Percentiles rank a stretch among this genome's conserved stretches.
These are phyloP conservation scores for Caenorhabditis drosophilae DNA, from an alignment of 2,888 invertebrate species.

Conservation along the genomic window DNA sequence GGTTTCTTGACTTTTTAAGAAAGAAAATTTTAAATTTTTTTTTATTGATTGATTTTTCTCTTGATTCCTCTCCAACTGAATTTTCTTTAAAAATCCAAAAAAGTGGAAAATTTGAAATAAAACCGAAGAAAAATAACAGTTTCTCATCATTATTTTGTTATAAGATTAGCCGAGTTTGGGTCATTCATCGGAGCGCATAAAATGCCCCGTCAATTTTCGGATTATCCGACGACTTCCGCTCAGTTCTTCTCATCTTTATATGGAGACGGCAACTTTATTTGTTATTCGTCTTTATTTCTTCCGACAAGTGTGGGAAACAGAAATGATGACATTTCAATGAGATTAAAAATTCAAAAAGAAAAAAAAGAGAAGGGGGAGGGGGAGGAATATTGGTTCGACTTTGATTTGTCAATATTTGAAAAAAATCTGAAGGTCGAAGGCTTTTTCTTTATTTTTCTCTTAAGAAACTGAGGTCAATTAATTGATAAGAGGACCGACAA, in stretches of 20 bases:
- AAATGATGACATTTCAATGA: no score
- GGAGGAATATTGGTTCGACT: not conserved
- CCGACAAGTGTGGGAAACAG: no score
- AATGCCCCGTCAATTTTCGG: not conserved
- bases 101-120: not conserved
- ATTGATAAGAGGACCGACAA: not conserved
- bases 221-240: not conserved
- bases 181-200: not conserved
- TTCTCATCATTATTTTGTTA: not conserved
- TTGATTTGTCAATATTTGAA: not conserved
- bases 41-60: no score
- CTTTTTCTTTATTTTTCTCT: conserved; percentile 2
- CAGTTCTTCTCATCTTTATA: not conserved
- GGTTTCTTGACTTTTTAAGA: no score
- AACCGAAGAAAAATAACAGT: not conserved
- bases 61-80: no score
- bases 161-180: not conserved
- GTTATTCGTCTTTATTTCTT: no score
- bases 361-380: no score
- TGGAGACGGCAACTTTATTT: no score
- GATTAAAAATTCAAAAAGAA: no score
- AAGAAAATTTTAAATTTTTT: no score
- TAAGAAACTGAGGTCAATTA: not conserved
- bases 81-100: not conserved
- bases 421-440: not conserved